Base-by-base conservation (phyloP, 2,888 invertebrate species). In the Phasia obesa region DNA sequence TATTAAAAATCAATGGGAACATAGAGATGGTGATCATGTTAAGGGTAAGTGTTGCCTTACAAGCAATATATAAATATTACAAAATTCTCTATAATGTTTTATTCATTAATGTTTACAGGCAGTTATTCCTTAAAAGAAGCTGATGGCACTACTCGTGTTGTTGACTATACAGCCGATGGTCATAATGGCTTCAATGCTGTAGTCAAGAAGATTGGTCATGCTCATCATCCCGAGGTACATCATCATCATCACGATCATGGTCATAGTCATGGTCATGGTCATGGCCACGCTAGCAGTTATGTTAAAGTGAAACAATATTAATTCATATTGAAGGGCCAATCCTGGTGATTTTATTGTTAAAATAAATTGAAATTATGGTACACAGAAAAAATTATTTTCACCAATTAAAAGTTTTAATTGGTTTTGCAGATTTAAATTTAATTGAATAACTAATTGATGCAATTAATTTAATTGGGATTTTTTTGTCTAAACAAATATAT, bases 1-100 rank as follows among this genome's bases (percentile, higher is more conserved):
- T 80, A 89, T 91, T 17, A 92, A 92, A 86, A 90, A 91, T 81
- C 92, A 92, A 84, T 91, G 92, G 89, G 93, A 93, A 86, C 90
- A 91, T 49, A 91, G 93, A 42, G 92, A 93, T 86, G 93, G 93
- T 21, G 93, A 93, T 87, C 88, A 89, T 81, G 93, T 93, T 13
- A 93, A 93, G 85, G 90, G 90, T 88, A 85, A 64, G 44, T 53
- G 9, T 35, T 35, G 2, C 15, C 35, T 25, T 13, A 4, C 9
- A 3, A 23, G 17, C 5, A 23, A 60, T 6, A n/a, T n/a, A n/a
- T n/a, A 6, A n/a, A 62, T n/a, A n/a, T 35, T 2, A 35, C 11
- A 11, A 11, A n/a, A 19, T 0, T 7, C 3, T 2, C 7, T 51
- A 9, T 85, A 84, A 15, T 92, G 92, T 85, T 35, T 15, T 15